Evolutionary conservation across 2,888 invertebrate genomes (phyloP), one percentile per base, ranked within the genome.

Genomic region (Caenorhabditis sp.): DNA sequence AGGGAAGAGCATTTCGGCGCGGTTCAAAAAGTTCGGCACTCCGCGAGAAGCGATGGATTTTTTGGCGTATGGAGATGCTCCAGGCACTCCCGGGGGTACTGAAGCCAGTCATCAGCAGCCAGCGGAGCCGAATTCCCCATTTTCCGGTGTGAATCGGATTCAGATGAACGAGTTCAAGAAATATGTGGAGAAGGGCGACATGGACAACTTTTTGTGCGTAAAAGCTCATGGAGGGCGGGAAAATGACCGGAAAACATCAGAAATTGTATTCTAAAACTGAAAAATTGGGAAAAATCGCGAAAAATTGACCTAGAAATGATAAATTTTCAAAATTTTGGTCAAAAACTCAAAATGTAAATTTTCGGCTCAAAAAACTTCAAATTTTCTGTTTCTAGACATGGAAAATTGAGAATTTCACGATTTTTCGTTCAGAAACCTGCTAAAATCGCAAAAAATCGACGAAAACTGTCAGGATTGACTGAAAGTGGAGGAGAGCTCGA

Each of bases 1-100:
- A 72, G 84, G 80, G 10, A 87, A 87, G 47, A 59, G 51, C 10
- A 76, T 82, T 16, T 77, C 81, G 0, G 84, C 87, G 44, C 70
- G 88, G 16, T 88, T 88, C 80, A 85, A 82, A 61, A 86, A 86
- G 28, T 88, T 88, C 63, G 82, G 74, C 12, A 83, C 80, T 41
- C 66, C 84, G 2, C 72, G 80, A 6, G 85, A 87, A 22, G 88
- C 88, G 0, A 24, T 44, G 35, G 73, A 80, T 16, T 87, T 88
- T 74, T 28, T 86, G 8, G 68, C 76, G 0, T 64, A 58, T 12
- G 79, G 83, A 14, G 79, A 80, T 41, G 35, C 5, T 28, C 77
- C 82, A 3, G 49, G 12, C 12, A 54, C 47, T 0, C 35, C 68
- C 7, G n/a, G 19, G 0, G 19, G 38, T n/a, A 19, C 41, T 12